These are phyloP conservation scores for Danio choprae DNA, from an alignment of 2,797 vertebrate genomes.

Conservation along the genomic window DNA sequence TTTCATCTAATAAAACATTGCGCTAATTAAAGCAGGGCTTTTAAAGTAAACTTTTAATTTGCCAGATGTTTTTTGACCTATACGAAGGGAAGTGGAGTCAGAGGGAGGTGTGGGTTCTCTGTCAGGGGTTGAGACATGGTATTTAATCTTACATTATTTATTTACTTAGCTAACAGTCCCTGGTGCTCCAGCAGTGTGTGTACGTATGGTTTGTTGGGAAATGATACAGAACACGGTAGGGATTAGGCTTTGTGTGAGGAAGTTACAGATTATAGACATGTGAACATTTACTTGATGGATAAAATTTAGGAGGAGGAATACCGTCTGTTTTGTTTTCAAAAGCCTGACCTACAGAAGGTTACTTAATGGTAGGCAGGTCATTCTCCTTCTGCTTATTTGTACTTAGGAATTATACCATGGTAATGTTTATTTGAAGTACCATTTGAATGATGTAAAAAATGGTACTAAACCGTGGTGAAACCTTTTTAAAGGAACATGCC, in stretches of 20 bases:
- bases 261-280: neutral
- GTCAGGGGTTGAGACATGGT: slow-evolving; percentile 47
- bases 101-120: slow-evolving; percentile 63
- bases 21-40: slow-evolving; percentile 77
- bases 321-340: neutral
- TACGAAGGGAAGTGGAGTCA: slow-evolving; percentile 67
- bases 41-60: slow-evolving; percentile 77
- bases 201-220: slow-evolving; percentile 27
- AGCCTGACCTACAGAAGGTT: neutral
- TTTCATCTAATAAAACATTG: slow-evolving; percentile 78
- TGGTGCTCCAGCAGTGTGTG: slow-evolving; percentile 33
- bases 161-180: slow-evolving; percentile 41
- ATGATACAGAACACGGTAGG: neutral
- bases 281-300: neutral
- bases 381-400: neutral
- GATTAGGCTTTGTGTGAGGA: slow-evolving; percentile 24
- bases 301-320: slow-evolving; percentile 7
- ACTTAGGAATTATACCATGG: neutral
- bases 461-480: no score
- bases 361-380: neutral
- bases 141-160: slow-evolving; percentile 40
- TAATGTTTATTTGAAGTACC: no score
- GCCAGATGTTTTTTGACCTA: slow-evolving; percentile 79
- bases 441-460: no score
- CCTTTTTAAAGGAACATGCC: no score